A percentile compares a stretch with the other conserved stretches of the same genome.
These are phyloP conservation scores for Conops quadrifasciatus DNA, from an alignment of 2,888 invertebrate species.

Conservation along the genomic window DNA sequence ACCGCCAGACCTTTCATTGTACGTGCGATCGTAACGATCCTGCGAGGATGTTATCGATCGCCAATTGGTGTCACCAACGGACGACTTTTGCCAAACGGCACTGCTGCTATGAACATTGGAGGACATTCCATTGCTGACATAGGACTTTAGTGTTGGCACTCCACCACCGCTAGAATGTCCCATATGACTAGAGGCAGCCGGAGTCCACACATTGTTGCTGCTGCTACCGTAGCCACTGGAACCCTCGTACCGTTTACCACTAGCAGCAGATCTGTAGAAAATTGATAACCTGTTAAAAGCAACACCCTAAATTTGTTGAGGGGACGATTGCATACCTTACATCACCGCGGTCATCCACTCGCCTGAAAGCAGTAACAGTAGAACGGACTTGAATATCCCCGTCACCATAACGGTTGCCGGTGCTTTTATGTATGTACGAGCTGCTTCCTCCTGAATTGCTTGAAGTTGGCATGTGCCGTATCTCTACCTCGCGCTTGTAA, in stretches of 20 bases:
- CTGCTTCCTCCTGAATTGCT: constrained; percentile 44
- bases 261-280: constrained; percentile 12
- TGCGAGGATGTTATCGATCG: constrained; percentile 57
- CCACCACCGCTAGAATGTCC: constrained; percentile 43
- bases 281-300: neutral
- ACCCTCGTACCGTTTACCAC: constrained; percentile 60
- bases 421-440: constrained; percentile 47
- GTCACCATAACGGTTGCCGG: constrained; percentile 54
- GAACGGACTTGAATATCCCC: constrained; percentile 50
- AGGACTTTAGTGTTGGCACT: constrained; percentile 58
- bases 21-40: constrained; percentile 64
- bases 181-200: constrained; percentile 47
- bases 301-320: neutral
- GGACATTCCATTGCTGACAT: constrained; percentile 59
- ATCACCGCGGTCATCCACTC: constrained; percentile 50
- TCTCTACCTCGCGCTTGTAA: constrained; percentile 62
- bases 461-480: constrained; percentile 55
- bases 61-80: constrained; percentile 57
- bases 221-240: constrained; percentile 51
- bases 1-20: constrained; percentile 63
- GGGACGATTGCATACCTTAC: constrained; percentile 41
- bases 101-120: constrained; percentile 55
- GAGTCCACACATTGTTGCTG: constrained; percentile 51
- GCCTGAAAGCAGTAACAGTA: constrained; percentile 53
- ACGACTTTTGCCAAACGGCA: constrained; percentile 57